These are phyloP conservation scores for Podilymbus podiceps DNA, from an alignment of 2,113 vertebrate genomes.

Conservation along the genomic window DNA sequence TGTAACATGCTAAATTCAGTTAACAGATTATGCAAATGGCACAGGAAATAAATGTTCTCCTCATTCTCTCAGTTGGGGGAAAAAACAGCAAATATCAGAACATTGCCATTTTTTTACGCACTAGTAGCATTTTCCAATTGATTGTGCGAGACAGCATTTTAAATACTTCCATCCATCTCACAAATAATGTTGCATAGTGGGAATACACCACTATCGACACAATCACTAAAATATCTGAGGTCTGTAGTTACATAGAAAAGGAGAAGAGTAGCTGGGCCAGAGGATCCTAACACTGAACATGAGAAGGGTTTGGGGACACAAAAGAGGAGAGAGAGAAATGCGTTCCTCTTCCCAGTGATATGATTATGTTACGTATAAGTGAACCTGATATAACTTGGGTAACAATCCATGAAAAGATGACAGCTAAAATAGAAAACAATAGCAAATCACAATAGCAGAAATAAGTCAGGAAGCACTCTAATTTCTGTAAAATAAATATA, in stretches of 20 bases:
- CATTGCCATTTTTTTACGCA: background rate
- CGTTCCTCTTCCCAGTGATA: background rate
- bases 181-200: background rate
- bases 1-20: background rate
- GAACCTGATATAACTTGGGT: background rate
- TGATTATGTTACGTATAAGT: accelerated
- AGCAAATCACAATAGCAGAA: background rate
- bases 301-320: background rate
- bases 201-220: background rate
- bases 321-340: background rate
- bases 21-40: conserved; percentile 3
- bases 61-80: background rate
- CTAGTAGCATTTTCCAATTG: background rate
- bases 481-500: background rate
- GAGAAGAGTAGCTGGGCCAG: background rate
- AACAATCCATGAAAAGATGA: background rate
- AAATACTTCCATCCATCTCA: background rate
- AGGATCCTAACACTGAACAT: background rate
- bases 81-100: background rate
- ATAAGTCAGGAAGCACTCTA: background rate
- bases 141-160: background rate
- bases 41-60: background rate
- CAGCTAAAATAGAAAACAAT: background rate
- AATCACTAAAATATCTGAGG: background rate
- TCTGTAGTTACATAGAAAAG: background rate